Evolutionary conservation across 2,113 vertebrate species (phyloP).

Genomic region (Baryphthengus martii): DNA sequence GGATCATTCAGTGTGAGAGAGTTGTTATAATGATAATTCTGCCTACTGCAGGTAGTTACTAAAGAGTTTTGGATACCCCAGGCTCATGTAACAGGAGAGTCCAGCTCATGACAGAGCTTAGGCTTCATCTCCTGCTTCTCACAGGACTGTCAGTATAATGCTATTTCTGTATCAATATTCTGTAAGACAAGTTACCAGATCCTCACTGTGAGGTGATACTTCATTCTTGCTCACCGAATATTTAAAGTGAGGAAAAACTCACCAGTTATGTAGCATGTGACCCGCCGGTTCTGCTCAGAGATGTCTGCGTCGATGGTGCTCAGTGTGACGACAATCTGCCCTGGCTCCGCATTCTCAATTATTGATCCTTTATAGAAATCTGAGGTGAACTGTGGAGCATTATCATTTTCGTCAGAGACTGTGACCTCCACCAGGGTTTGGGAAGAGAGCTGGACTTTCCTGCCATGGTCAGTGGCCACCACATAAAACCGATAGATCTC

Average conservation of each 20-base stretch:
- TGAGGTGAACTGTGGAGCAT: constrained; percentile 85
- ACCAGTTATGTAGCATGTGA: constrained; percentile 97
- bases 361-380: constrained; percentile 85
- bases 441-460: constrained; percentile 84
- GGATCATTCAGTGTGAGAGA: not conserved
- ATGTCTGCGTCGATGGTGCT: constrained; percentile 86
- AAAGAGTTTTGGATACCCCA: not conserved
- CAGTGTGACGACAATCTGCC: constrained; percentile 82
- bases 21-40: not conserved
- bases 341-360: constrained; percentile 83
- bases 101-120: not conserved
- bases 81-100: not conserved
- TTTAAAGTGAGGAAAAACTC: not conserved
- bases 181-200: not conserved
- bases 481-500: constrained; percentile 84
- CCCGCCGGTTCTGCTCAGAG: constrained; percentile 86
- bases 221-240: not conserved
- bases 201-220: not conserved
- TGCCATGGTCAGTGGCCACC: constrained; percentile 89
- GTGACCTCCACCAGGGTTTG: constrained; percentile 89
- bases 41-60: not conserved
- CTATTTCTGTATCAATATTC: not conserved
- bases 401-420: constrained; percentile 93
- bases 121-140: not conserved
- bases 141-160: not conserved